Conservation (phyloP, 37 sponge, comb jelly and placozoan species). For the Halichondria panicea region DNA sequence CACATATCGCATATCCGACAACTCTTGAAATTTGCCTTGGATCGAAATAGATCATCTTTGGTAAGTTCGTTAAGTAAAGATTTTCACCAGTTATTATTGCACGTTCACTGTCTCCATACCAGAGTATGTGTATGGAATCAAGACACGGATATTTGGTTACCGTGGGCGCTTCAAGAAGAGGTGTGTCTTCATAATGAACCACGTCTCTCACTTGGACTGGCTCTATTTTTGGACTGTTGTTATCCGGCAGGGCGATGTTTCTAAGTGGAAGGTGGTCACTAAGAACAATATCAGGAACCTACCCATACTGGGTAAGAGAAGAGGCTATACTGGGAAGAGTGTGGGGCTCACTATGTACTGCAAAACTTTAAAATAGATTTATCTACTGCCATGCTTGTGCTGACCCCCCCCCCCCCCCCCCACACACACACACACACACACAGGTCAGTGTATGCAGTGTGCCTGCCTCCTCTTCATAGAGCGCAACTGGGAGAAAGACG, state of each 20-base stretch:
- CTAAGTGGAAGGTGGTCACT: constrained; percentile 64
- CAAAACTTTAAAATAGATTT: no score
- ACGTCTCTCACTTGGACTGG: constrained; percentile 85
- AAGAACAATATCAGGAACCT: constrained; percentile 40
- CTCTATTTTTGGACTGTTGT: constrained; percentile 74
- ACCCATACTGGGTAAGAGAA: constrained; percentile 62
- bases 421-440: no score
- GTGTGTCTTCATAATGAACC: constrained; percentile 78
- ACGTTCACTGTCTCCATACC: not conserved
- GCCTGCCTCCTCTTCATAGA: constrained; percentile 50
- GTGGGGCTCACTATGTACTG: no score
- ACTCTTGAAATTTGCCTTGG: not conserved
- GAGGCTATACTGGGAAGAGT: no score
- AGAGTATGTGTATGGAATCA: constrained; percentile 60
- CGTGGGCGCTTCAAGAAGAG: constrained; percentile 35
- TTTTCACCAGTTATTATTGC: not conserved
- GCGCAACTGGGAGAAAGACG: constrained; percentile 74
- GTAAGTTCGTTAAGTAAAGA: not conserved
- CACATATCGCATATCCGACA: no score
- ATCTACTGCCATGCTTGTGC: no score
- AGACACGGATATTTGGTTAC: constrained; percentile 52
- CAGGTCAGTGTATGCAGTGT: constrained; percentile 69
- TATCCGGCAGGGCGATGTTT: constrained; percentile 49
- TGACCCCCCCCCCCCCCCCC: no score
- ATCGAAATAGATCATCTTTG: not conserved